Evolutionary conservation across 2,113 vertebrate species (phyloP), one percentile per base, ranked within the genome.

Genomic region (Megaleporinus macrocephalus): DNA sequence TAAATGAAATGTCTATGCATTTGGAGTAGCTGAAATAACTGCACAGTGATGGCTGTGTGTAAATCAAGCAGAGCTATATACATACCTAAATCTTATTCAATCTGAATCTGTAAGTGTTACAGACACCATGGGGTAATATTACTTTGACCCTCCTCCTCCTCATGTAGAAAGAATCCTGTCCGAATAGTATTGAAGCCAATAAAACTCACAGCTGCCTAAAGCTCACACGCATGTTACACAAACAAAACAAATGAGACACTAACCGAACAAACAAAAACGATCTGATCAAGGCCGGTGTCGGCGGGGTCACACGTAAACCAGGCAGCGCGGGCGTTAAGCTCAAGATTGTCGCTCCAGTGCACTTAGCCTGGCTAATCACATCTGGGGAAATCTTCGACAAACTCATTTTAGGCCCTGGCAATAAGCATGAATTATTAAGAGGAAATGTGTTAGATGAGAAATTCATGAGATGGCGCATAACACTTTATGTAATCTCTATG

Each of bases 391-490:
- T 33, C 78, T 69, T 79, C 65, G 68, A 85, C 73, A 71, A 83
- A 82, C 66, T 84, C 63, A 72, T 78, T 79, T 75, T 73, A 30
- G 61, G 71, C 69, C 65, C 55, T 33, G 1, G 76, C 81, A 72
- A 87, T 80, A 83, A 82, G 79, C 81, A 88, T 88, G 73, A 86
- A 88, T 86, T 85, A 88, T 88, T 86, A 70, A 86, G 61, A 79
- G 44, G 78, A 76, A 88, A 88, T 76, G 81, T 86, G 83, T 84
- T 84, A 68, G 76, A 86, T 85, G 80, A 85, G 87, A 87, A 87
- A 88, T 87, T 88, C 84, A 88, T 85, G 85, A 88, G 87, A 80
- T 47, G 55, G 69, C 36, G 57, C 84, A 74, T 80, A 78, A 73
- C 15, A 69, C 80, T 86, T 86, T 85, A 89, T 84, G 84, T 89